These are phyloP conservation scores for Bettongia penicillata DNA, from an alignment of 2,113 vertebrate genomes.

Conservation along the genomic window DNA sequence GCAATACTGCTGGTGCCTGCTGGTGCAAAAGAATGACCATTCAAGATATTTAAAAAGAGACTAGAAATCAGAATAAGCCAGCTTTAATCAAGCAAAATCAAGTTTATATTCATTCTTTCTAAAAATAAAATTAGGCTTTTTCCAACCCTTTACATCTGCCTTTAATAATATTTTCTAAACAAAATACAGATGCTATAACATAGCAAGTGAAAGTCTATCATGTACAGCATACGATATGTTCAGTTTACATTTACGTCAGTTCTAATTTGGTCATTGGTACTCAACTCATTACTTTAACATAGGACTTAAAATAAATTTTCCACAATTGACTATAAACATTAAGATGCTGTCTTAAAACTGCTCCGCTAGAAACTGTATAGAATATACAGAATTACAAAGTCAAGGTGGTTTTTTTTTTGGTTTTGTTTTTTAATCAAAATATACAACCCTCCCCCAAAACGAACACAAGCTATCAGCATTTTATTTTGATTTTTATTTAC, in stretches of 20 bases:
- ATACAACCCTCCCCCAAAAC: conserved; percentile 86
- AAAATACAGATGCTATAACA: conserved; percentile 87
- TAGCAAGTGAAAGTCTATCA: conserved; percentile 83
- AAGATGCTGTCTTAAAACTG: conserved; percentile 86
- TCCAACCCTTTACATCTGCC: conserved; percentile 86
- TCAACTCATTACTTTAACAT: conserved; percentile 82
- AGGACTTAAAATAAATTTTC: conserved; percentile 84
- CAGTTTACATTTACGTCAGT: conserved; percentile 82
- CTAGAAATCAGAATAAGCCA: conserved; percentile 83
- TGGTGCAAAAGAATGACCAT: conserved; percentile 40
- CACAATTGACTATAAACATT: conserved; percentile 85
- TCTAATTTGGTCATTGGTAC: conserved; percentile 85
- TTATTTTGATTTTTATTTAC: conserved; percentile 78
- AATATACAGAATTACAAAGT: conserved; percentile 89
- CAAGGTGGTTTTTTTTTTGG: conserved; percentile 70
- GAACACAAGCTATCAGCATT: conserved; percentile 85
- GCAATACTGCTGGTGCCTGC: not conserved
- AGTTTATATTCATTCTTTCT: conserved; percentile 84
- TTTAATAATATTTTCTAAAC: conserved; percentile 87
- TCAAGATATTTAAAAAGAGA: conserved; percentile 72
- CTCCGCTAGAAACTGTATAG: conserved; percentile 88
- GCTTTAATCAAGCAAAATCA: conserved; percentile 86
- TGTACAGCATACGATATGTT: conserved; percentile 83
- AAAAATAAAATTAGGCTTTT: conserved; percentile 87
- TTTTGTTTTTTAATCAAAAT: conserved; percentile 85